phyloP scores from a whole-genome alignment of 2,797 vertebrate genomes.

The Coilia nasus region DNA sequence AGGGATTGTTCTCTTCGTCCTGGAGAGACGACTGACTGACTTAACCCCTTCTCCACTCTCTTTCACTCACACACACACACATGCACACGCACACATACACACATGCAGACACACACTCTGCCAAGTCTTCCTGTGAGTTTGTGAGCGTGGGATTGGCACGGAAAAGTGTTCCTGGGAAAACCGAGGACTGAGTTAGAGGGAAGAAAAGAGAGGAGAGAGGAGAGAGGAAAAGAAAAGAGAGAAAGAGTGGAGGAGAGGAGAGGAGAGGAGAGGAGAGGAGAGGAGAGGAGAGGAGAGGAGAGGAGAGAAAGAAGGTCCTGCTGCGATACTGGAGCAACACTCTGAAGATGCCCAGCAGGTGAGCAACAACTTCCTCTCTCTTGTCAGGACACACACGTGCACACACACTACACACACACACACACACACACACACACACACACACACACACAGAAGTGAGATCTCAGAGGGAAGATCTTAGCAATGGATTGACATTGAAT shows the following conservation, averaged over 20 bases:
- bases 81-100: neutral
- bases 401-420: too few species aligned
- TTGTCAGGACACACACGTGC: conserved; percentile 39
- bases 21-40: conserved; percentile 50
- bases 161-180: neutral
- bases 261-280: conserved; percentile 33
- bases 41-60: conserved; percentile 31
- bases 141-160: neutral
- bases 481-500: neutral
- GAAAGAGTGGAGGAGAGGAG: conserved; percentile 44
- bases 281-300: conserved; percentile 58
- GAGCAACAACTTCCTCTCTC: conserved; percentile 65
- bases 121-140: neutral
- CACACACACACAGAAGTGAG: neutral
- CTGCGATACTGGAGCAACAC: conserved; percentile 44
- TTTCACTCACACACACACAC: neutral
- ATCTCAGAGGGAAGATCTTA: neutral
- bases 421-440: neutral
- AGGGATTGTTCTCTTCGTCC: conserved; percentile 60
- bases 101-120: neutral
- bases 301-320: conserved; percentile 64
- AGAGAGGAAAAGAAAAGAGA: conserved; percentile 36
- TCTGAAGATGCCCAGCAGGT: conserved; percentile 82
- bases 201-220: conserved; percentile 37
- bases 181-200: neutral